Conservation (phyloP, 2,888 invertebrate species). For the Synanthedon vespiformis region DNA sequence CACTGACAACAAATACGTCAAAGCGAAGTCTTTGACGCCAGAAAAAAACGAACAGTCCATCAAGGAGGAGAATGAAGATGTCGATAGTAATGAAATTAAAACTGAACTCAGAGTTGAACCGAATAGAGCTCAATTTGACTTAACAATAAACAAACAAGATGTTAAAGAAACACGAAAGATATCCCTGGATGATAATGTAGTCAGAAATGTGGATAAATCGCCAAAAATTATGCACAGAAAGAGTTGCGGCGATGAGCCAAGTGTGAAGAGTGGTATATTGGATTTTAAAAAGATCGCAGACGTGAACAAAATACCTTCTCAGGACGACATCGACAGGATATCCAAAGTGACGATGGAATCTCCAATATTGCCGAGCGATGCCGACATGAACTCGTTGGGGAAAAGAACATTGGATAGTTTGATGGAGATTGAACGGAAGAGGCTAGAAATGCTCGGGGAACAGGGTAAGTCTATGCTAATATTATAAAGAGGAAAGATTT, state of each 20-base stretch:
- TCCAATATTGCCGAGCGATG: constrained; percentile 78
- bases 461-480: too few species aligned
- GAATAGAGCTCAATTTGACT: constrained; percentile 10
- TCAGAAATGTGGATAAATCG: constrained; percentile 10
- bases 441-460: constrained; percentile 87
- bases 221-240: constrained; percentile 39
- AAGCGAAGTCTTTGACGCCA: constrained; percentile 52
- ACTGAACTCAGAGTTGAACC: constrained; percentile 4
- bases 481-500: too few species aligned
- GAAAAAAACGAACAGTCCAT: constrained; percentile 42
- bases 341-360: constrained; percentile 89
- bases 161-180: constrained; percentile 11
- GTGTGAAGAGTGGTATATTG: constrained; percentile 15
- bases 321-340: constrained; percentile 88
- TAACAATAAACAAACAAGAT: constrained; percentile 10
- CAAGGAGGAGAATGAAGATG: constrained; percentile 30
- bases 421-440: constrained; percentile 89
- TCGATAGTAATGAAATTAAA: constrained; percentile 5
- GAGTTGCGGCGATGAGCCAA: constrained; percentile 62
- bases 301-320: constrained; percentile 74
- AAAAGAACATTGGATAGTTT: constrained; percentile 87
- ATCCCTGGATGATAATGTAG: constrained; percentile 7
- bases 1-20: constrained; percentile 54
- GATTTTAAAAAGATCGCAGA: constrained; percentile 49
- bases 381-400: constrained; percentile 75